phyloP scores from a whole-genome alignment of 1,140 invertebrate genomes.

The Orius insidiosus region DNA sequence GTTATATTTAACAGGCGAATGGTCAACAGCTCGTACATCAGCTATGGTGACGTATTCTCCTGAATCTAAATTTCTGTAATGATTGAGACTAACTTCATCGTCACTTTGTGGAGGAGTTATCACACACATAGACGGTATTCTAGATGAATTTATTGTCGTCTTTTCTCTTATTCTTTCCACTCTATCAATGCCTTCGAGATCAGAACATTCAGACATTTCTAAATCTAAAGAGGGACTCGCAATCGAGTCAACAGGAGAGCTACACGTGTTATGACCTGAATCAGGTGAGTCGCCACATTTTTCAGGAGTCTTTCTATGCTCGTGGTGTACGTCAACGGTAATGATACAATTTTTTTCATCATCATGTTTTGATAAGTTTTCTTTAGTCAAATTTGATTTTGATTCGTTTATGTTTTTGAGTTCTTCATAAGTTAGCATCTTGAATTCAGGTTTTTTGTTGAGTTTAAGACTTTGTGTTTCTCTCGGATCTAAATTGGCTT shows the following conservation, averaged over 20 bases:
- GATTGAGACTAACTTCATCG: conserved; percentile 40
- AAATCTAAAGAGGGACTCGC: conserved; percentile 53
- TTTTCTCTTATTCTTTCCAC: conserved; percentile 70
- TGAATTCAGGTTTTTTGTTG: conserved; percentile 25
- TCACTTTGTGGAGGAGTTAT: conserved; percentile 76
- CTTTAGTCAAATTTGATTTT: conserved; percentile 18
- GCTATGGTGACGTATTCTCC: conserved; percentile 73
- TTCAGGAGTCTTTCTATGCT: conserved; percentile 15
- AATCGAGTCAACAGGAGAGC: conserved; percentile 55
- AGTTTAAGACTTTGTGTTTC: conserved; percentile 18
- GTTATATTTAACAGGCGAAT: conserved; percentile 14
- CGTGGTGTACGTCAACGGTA: conserved; percentile 20
- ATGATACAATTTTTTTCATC: conserved; percentile 18
- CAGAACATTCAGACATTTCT: conserved; percentile 59
- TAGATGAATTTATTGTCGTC: conserved; percentile 66
- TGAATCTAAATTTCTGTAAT: conserved; percentile 27
- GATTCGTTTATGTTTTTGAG: conserved; percentile 14
- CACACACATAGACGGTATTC: conserved; percentile 83
- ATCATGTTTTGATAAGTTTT: conserved; percentile 19
- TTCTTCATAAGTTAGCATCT: conserved; percentile 14
- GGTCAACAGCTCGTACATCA: conserved; percentile 45
- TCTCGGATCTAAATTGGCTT: conserved; percentile 10
- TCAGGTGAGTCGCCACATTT: conserved; percentile 34
- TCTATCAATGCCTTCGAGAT: conserved; percentile 61
- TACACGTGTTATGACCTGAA: conserved; percentile 63